These are phyloP conservation scores for Pseudochirops corinnae DNA, from an alignment of 2,797 vertebrate species.

Conservation along the genomic window DNA sequence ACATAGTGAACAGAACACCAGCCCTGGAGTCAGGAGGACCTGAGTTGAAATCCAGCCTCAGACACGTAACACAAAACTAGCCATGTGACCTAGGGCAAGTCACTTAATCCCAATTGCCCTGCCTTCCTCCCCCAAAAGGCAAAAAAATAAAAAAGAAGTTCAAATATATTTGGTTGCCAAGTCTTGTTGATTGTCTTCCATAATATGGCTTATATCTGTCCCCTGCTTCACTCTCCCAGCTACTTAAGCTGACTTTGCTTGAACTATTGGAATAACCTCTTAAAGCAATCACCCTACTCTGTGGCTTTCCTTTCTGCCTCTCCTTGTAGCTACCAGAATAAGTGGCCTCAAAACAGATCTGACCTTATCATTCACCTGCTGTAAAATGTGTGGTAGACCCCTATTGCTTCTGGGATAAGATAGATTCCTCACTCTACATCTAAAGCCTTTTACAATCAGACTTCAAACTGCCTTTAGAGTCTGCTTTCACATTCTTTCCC, in stretches of 20 bases:
- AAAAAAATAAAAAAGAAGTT: neutral
- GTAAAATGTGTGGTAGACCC: neutral
- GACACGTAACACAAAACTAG: too few relatives aligned
- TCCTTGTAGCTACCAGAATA: neutral
- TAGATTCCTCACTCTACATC: neutral
- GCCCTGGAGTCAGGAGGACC: too few relatives aligned
- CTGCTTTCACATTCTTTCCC: neutral
- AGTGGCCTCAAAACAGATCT: neutral
- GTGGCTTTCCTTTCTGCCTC: neutral
- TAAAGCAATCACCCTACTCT: neutral
- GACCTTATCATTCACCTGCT: neutral
- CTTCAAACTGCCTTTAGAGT: neutral
- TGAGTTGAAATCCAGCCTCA: too few relatives aligned
- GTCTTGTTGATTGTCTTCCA: neutral
- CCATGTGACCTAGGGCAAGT: too few relatives aligned
- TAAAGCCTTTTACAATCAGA: neutral
- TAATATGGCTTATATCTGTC: neutral
- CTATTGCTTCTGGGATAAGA: neutral
- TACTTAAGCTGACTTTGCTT: neutral
- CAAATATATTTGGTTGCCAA: neutral
- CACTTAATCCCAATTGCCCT: too few relatives aligned
- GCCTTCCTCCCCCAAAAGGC: too few relatives aligned
- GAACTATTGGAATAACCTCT: neutral
- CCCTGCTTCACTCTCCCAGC: neutral
- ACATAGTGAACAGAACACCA: too few relatives aligned